Evolutionary conservation across 2,113 vertebrate species (phyloP), one percentile per base, ranked within the genome.

Genomic region (Planiliza haematocheilus): DNA sequence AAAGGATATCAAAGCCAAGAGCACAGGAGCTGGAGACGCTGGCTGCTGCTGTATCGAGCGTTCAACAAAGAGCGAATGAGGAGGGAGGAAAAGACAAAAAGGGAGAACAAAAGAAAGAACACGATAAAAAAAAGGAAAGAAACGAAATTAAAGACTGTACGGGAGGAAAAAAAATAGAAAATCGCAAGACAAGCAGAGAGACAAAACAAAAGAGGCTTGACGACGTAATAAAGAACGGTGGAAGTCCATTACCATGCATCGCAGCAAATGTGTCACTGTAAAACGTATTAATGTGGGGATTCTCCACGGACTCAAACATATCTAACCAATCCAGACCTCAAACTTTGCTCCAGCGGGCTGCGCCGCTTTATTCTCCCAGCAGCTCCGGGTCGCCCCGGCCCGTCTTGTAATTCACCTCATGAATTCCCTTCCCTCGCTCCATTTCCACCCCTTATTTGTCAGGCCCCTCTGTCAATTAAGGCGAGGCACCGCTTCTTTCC

Each of bases 321-420:
- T 87, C 70, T 61, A 46, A 55, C 38, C 12, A 11, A 50, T 1
- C 41, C 77, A 84, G 77, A 61, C 74, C 58, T 71, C 36, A 61
- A 74, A 63, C 76, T 70, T 48, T 49, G 51, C 43, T 24, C 79
- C 24, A 8, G 57, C 30, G 18, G 34, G 58, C 36, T 50, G 41
- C 39, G 45, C 10, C 7, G 65, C 30, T 67, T 49, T 46, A 65
- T 68, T 81, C 62, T 39, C 37, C 3, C 53, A 14, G 61, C 49
- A 20, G 68, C 65, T 70, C 41, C 8, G 17, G 79, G 65, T 82
- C 58, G 7, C 53, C 37, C 30, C n/a, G 0, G 1, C 62, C 63
- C 13, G 9, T 20, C 41, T 70, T 81, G 57, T 48, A 16, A 82
- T 87, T 86, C 81, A 59, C 70, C 69, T 80, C 69, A n/a, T 74